Base-by-base conservation (phyloP, 2,113 vertebrate species). In the Casuarius casuarius region DNA sequence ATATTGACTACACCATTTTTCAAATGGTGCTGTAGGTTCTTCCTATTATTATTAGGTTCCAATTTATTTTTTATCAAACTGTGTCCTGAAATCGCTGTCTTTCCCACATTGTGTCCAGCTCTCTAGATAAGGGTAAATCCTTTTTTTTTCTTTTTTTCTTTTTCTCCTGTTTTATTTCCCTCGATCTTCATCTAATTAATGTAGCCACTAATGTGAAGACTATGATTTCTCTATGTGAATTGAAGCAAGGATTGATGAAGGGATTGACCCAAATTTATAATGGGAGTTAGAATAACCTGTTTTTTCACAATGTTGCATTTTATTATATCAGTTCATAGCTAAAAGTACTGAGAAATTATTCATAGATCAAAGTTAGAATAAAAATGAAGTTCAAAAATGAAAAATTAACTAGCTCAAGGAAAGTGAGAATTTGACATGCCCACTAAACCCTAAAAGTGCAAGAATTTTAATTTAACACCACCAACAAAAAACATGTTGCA, bases 301-400 rank as follows among this genome's bases (percentile, higher is more conserved):
- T 82, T 94, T 42, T 88, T 90, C 75, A 59, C 18, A 72, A 21
- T 35, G 28, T 42, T 94, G 16, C 17, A 28, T 77, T 95, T 91
- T 85, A 49, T 72, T 80, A 6, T 22, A 66, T 35, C 5, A 56
- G 5, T 38, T 62, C 21, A 51, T 42, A 83, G 40, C 29, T 85
- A 76, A 77, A 77, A 93, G 7, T 66, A 52, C 14, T 66, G n/a
- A 65, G 46, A 82, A 95, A 61, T 78, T 78, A 65, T 75, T 92
- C 4, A 26, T 65, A 26, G 31, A 23, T 77, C 46, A 77, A 85
- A 95, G 87, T 68, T 78, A 31, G 13, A 76, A 82, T 72, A 9
- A 89, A 94, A 79, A 62, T 35, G 3, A 83, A 86, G 4, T 20
- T 76, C 25, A 66, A 51, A 84, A 67, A 14, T 66, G 19, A 14